Percentiles rank a stretch among this genome's conserved stretches.
These are phyloP conservation scores for Esox lucius DNA, from an alignment of 2,797 vertebrate genomes.

Conservation along the genomic window DNA sequence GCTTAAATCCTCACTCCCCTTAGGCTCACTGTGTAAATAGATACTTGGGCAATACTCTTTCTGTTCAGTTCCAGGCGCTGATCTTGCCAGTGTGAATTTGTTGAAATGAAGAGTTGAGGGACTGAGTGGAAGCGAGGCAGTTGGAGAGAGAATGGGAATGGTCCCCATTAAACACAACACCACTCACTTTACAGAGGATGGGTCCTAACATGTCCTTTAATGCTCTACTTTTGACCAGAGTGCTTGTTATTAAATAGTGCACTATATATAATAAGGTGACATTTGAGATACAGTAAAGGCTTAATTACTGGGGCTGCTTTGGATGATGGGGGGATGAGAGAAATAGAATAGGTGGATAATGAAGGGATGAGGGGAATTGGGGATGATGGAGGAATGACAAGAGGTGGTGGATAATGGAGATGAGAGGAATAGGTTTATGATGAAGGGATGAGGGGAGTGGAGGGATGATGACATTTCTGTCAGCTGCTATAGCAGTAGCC, in stretches of 20 bases:
- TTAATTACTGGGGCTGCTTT: neutral
- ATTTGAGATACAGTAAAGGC: conserved; percentile 22
- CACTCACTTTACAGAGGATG: neutral
- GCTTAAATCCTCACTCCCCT: neutral
- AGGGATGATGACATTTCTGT: too few relatives aligned
- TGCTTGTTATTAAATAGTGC: too few relatives aligned
- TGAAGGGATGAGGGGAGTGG: too few relatives aligned
- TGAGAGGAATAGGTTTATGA: neutral
- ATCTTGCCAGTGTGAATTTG: neutral
- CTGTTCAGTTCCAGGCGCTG: neutral
- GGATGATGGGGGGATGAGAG: neutral
- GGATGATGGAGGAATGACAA: too few relatives aligned
- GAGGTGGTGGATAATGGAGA: too few relatives aligned
- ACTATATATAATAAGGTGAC: conserved; percentile 22
- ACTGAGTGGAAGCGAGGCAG: neutral
- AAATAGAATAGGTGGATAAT: neutral
- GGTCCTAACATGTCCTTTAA: too few relatives aligned
- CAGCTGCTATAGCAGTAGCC: too few relatives aligned
- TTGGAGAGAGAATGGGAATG: neutral
- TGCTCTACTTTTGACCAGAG: too few relatives aligned
- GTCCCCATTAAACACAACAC: neutral
- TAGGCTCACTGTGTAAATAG: neutral
- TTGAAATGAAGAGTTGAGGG: neutral
- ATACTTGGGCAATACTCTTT: neutral
- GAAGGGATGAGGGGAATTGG: neutral